phyloP scores from a whole-genome alignment of 53 echinoderm and acorn worm species.

The Patiria pectinifera region DNA sequence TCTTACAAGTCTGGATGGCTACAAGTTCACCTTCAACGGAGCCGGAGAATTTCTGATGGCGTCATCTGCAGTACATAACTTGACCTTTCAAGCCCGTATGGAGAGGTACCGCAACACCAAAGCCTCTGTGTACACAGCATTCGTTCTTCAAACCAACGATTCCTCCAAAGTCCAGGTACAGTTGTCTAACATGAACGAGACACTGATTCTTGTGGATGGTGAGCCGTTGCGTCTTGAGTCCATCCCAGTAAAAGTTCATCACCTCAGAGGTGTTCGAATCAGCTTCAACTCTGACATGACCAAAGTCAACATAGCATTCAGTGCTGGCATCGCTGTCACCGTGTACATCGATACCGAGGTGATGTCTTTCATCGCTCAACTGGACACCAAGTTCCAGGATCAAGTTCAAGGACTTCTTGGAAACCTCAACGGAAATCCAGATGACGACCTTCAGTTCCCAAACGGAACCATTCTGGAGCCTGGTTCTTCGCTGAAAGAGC shows the following conservation, averaged over 20 bases:
- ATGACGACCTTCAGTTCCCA: conserved; percentile 62
- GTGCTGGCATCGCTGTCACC: conserved; percentile 46
- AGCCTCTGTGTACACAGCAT: conserved; percentile 66
- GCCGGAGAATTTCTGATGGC: conserved; percentile 70
- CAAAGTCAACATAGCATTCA: conserved; percentile 52
- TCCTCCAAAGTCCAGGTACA: too few relatives aligned
- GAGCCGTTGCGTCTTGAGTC: conserved; percentile 26
- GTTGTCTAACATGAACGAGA: conserved; percentile 1
- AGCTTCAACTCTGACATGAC: conserved; percentile 36
- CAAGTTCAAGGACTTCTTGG: conserved; percentile 66
- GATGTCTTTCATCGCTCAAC: conserved; percentile 74
- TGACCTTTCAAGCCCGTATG: conserved; percentile 74
- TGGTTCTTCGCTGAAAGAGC: conserved; percentile 48
- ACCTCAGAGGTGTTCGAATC: conserved; percentile 26
- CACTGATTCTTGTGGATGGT: conserved; percentile 58
- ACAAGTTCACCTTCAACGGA: conserved; percentile 70
- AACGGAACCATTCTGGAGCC: conserved; percentile 40
- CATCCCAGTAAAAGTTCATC: conserved; percentile 8
- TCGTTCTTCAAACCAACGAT: not conserved
- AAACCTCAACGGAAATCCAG: conserved; percentile 62
- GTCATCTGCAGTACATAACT: conserved; percentile 45
- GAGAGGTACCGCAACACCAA: conserved; percentile 48
- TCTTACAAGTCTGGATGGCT: conserved; percentile 66
- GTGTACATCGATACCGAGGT: conserved; percentile 39
- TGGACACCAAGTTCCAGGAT: conserved; percentile 52